Evolutionary conservation across 2,797 vertebrate genomes (phyloP).

Genomic region (Vultur gryphus): DNA sequence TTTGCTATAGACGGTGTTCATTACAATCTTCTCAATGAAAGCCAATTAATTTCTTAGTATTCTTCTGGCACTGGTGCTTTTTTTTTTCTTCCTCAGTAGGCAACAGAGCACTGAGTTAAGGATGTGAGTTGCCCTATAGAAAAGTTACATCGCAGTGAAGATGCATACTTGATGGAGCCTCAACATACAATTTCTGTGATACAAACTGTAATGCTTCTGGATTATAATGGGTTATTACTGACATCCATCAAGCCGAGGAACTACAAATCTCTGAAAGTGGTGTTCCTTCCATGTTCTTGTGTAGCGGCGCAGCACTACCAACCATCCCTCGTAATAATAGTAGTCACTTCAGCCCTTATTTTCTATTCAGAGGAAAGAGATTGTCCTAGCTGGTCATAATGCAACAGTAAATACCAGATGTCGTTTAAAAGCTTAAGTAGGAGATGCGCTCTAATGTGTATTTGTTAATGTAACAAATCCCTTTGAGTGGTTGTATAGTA

Average conservation of each 20-base stretch:
- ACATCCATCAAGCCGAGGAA: neutral
- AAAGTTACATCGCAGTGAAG: neutral
- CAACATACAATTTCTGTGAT: neutral
- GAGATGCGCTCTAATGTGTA: neutral
- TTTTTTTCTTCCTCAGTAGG: neutral
- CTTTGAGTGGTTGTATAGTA: neutral
- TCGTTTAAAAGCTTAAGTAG: conserved; percentile 39
- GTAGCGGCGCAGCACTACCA: neutral
- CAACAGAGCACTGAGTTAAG: neutral
- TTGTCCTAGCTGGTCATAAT: neutral
- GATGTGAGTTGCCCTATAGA: neutral
- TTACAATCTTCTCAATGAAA: neutral
- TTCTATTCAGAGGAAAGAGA: neutral
- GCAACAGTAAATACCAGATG: conserved; percentile 31
- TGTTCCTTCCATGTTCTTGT: neutral
- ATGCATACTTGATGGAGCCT: neutral
- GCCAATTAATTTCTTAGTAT: neutral
- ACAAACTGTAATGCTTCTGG: neutral
- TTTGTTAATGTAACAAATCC: conserved; percentile 52
- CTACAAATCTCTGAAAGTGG: neutral
- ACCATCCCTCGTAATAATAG: neutral
- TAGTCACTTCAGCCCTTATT: neutral
- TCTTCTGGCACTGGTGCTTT: neutral
- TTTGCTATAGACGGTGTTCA: neutral
- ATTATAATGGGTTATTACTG: neutral